Conservation (phyloP, 2,113 vertebrate species). For the Garra rufa region DNA sequence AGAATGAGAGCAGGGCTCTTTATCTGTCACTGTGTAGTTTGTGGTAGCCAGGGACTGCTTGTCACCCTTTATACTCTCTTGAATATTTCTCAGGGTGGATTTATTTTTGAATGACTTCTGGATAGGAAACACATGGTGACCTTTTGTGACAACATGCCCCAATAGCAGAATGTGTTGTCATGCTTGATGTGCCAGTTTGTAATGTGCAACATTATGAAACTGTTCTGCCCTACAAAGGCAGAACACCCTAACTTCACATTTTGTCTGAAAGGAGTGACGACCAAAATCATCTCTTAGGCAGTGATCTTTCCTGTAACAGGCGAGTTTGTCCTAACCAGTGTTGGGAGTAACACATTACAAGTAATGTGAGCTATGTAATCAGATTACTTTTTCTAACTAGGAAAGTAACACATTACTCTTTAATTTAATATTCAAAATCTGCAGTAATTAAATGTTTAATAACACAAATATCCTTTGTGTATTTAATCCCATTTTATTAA, state of each 20-base stretch:
- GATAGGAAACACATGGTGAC: background rate
- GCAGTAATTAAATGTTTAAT: too few relatives aligned
- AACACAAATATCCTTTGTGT: too few relatives aligned
- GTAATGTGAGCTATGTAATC: too few relatives aligned
- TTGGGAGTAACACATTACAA: too few relatives aligned
- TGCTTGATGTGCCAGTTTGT: background rate
- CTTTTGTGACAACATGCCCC: background rate
- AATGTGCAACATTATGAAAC: background rate
- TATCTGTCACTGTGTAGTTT: constrained; percentile 3
- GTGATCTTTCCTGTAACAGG: background rate
- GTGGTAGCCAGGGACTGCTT: background rate
- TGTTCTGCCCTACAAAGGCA: too few relatives aligned
- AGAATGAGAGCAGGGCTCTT: background rate
- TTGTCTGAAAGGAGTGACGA: background rate
- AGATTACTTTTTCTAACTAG: too few relatives aligned
- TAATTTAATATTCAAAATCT: too few relatives aligned
- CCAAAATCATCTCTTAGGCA: background rate
- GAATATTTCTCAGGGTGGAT: background rate
- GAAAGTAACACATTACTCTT: too few relatives aligned
- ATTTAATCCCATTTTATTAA: too few relatives aligned
- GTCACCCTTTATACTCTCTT: background rate
- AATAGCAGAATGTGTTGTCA: background rate
- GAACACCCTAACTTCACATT: background rate
- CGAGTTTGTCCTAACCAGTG: background rate
- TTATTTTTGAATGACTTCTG: background rate